Evolutionary conservation across 1,140 invertebrate species (phyloP), one percentile per base, ranked within the genome.

Genomic region (Drosophila nigrodunni): DNA sequence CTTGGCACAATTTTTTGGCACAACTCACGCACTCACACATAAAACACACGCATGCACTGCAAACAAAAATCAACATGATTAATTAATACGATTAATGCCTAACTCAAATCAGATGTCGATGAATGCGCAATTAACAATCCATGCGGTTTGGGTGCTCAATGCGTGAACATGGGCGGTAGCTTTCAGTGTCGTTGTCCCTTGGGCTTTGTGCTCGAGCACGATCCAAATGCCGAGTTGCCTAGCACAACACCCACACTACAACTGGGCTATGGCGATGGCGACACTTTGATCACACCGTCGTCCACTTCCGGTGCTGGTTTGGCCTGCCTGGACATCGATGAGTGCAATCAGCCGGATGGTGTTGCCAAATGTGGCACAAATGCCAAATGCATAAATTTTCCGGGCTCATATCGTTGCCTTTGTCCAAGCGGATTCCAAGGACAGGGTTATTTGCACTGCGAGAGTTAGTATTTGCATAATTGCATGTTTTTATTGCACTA

Each of bases 341-440:
- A 96, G 91, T 96, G 95, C 91, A 94, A 97, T 94, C 95, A 96
- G 47, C 95, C 82, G 78, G 94, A 95, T 11, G 95, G 96, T 6
- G 75, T 79, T 44, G 90, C 90, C 74, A 92, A 90, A 47, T 98
- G 97, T 92, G 97, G 97, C n/a, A 93, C 96, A 9, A 97, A 97
- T 90, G 97, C 97, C 11, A 95, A 97, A 67, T 98, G 97, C 92
- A 98, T 97, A 93, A 98, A 98, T 93, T 93, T 98, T 58, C 97
- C 97, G 1, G 97, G 97, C 50, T 97, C 97, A 82, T 98, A 98
- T 92, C 97, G 97, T 92, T 98, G 97, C 88, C 96, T 97, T 82
- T 98, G 97, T 92, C 97, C 97, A 4, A 93, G 95, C 25, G 96
- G 96, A 41, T 98, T 96, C 90, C 96, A 96, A 92, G 97, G 97